phyloP scores from a whole-genome alignment of 2,113 vertebrate genomes.

The Xenopus tropicalis region UCB_Xtro_10.0 CM004449.2:103875501-103876000 shows the following conservation, averaged over 20 bases:
- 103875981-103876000: not conserved
- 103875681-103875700: constrained; percentile 89
- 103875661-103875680: constrained; percentile 82
- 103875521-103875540: constrained; percentile 68
- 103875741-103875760: constrained; percentile 77
- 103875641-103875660: constrained; percentile 69
- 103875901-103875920: constrained; percentile 61
- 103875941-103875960: fast-evolving
- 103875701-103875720: constrained; percentile 90
- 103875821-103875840: constrained; percentile 70
- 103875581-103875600: constrained; percentile 77
- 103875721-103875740: constrained; percentile 90
- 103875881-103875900: constrained; percentile 62
- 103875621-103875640: constrained; percentile 77
- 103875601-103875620: constrained; percentile 86
- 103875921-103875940: constrained; percentile 54
- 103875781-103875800: constrained; percentile 54
- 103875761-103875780: constrained; percentile 85
- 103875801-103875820: constrained; percentile 79
- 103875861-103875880: constrained; percentile 68
- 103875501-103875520: constrained; percentile 89
- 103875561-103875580: constrained; percentile 84
- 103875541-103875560: constrained; percentile 90
- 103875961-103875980: not conserved
- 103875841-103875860: constrained; percentile 76